phyloP scores from a whole-genome alignment of 1,140 invertebrate species.

The Meloidogyne hapla region DNA sequence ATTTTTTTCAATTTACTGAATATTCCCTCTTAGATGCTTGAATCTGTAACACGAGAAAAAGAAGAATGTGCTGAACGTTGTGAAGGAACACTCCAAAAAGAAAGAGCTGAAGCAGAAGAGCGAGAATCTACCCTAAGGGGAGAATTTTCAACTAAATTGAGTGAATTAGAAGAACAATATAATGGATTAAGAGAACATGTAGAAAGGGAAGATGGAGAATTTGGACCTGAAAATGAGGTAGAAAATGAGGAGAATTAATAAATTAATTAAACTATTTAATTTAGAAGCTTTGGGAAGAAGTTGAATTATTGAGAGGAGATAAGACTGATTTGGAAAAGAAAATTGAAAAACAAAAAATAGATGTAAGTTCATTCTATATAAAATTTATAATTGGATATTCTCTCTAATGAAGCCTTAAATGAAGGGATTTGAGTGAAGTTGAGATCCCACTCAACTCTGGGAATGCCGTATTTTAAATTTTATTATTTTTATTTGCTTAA shows the following conservation, averaged over 20 bases:
- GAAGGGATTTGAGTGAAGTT: no score
- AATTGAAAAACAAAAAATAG: slow-evolving; percentile 26
- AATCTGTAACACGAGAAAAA: slow-evolving; percentile 60
- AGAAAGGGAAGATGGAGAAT: slow-evolving; percentile 45
- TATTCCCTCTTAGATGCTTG: slow-evolving; percentile 39
- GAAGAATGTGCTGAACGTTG: slow-evolving; percentile 57
- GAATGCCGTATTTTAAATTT: no score
- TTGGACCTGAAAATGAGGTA: slow-evolving; percentile 52
- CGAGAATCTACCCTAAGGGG: slow-evolving; percentile 53
- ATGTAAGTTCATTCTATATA: background rate
- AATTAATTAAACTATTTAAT: background rate
- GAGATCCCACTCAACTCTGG: no score
- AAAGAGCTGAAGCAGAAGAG: slow-evolving; percentile 53
- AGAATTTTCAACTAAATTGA: slow-evolving; percentile 60
- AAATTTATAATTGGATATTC: background rate
- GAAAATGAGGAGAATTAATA: slow-evolving; percentile 22
- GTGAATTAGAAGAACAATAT: slow-evolving; percentile 63
- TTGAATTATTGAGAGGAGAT: slow-evolving; percentile 45
- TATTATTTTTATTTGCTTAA: no score
- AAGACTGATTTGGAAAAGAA: slow-evolving; percentile 49
- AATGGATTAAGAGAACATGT: slow-evolving; percentile 56
- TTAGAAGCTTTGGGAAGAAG: slow-evolving; percentile 54
- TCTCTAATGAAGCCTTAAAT: no score
- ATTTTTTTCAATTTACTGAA: background rate
- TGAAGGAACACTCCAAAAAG: slow-evolving; percentile 50